phyloP scores from a whole-genome alignment of 2,113 vertebrate genomes.

The Brienomyrus longianalis region DNA sequence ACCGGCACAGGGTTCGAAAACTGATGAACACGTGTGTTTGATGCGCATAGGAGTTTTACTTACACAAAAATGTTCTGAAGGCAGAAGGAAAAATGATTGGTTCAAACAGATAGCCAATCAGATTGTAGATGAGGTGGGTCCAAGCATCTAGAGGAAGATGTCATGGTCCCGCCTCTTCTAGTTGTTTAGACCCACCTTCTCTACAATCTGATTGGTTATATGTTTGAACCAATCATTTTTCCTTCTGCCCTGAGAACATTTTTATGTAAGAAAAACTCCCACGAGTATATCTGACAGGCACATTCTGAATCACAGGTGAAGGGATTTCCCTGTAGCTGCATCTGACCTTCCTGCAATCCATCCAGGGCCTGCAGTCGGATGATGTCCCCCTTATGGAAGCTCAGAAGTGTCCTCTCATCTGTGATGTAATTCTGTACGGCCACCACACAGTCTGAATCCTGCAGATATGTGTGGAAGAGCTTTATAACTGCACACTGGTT shows the following conservation, averaged over 20 bases:
- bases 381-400: constrained; percentile 94
- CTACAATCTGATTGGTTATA: neutral
- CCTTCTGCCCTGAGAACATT: neutral
- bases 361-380: constrained; percentile 82
- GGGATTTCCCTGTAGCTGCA: neutral
- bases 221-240: neutral
- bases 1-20: constrained; percentile 12
- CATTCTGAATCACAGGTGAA: neutral
- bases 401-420: constrained; percentile 62
- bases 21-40: neutral
- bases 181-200: neutral
- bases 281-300: neutral
- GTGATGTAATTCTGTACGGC: constrained; percentile 83
- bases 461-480: neutral
- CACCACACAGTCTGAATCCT: constrained; percentile 91
- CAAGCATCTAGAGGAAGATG: too few species aligned
- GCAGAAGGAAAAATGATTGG: too few species aligned
- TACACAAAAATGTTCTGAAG: neutral
- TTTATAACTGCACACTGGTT: neutral
- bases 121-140: too few species aligned
- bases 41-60: neutral
- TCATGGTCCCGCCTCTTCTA: too few species aligned
- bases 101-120: too few species aligned
- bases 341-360: constrained; percentile 67
- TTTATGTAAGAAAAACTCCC: neutral